Evolutionary conservation across 1,140 invertebrate species (phyloP).

Genomic region (Zaprionus taronus): DNA sequence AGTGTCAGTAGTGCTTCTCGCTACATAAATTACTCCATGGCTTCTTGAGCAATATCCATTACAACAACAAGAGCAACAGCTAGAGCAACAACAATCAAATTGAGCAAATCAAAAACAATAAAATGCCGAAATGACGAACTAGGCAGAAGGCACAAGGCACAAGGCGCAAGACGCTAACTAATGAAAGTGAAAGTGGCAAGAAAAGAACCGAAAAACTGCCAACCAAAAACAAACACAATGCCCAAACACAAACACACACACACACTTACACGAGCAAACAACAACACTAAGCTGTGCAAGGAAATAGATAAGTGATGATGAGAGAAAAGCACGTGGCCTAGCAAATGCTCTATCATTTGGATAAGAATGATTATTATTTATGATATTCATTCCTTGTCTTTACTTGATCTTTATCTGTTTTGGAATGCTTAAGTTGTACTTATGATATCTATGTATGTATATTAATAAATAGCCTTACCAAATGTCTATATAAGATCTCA

Average conservation of each 20-base stretch:
- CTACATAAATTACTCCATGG: conserved; percentile 75
- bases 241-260: conserved; percentile 9
- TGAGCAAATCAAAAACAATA: conserved; percentile 60
- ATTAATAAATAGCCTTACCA: no score
- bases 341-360: neutral
- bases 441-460: no score
- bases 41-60: conserved; percentile 55
- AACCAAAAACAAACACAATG: conserved; percentile 18
- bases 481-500: no score
- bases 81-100: conserved; percentile 35
- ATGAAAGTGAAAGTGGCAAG: conserved; percentile 19
- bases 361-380: no score
- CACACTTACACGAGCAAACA: neutral
- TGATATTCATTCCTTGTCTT: no score
- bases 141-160: conserved; percentile 32
- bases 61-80: conserved; percentile 21
- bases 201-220: conserved; percentile 25
- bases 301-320: conserved; percentile 14
- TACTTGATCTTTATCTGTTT: no score
- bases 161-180: neutral
- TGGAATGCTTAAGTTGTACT: no score
- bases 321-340: neutral
- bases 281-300: neutral
- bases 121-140: conserved; percentile 21
- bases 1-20: conserved; percentile 76